phyloP scores from a whole-genome alignment of 1,140 invertebrate genomes.

The Drosophila kanapiae region DNA sequence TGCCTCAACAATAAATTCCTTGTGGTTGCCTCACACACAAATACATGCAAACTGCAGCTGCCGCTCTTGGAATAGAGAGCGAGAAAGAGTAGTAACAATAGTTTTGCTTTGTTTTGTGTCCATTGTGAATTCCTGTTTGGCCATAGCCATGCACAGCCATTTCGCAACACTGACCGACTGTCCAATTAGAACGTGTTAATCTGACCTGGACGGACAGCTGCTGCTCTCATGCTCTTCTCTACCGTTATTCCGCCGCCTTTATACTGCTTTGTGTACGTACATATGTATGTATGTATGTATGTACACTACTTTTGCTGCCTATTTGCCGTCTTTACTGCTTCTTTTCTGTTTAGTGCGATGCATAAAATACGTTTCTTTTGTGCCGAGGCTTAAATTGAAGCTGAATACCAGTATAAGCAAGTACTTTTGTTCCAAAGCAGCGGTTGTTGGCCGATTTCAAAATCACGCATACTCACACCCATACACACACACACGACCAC shows the following conservation, averaged over 20 bases:
- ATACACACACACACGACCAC: conserved; percentile 21
- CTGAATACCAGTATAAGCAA: conserved; percentile 37
- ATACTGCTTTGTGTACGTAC: conserved; percentile 3
- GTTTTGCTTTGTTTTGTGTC: conserved; percentile 57
- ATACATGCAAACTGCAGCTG: conserved; percentile 23
- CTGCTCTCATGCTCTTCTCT: conserved; percentile 14
- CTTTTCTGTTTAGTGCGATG: conserved; percentile 9
- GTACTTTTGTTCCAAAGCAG: conserved; percentile 50
- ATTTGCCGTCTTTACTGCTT: conserved; percentile 8
- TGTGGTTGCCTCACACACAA: conserved; percentile 58
- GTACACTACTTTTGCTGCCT: background rate
- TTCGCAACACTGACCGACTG: conserved; percentile 68
- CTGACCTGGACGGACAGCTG: conserved; percentile 47
- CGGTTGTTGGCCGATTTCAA: conserved; percentile 55
- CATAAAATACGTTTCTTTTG: conserved; percentile 59
- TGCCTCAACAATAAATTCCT: conserved; percentile 81
- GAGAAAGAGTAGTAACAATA: conserved; percentile 53
- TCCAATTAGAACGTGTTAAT: conserved; percentile 70
- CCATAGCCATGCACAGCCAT: conserved; percentile 25
- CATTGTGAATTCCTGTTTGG: conserved; percentile 41
- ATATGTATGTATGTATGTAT: background rate
- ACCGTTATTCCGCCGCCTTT: conserved; percentile 20
- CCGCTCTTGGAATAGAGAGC: conserved; percentile 19
- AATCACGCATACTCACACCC: conserved; percentile 42
- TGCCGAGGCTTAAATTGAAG: conserved; percentile 47